phyloP scores from a whole-genome alignment of 2,888 invertebrate species.

The Pachydiplax longipennis region DNA sequence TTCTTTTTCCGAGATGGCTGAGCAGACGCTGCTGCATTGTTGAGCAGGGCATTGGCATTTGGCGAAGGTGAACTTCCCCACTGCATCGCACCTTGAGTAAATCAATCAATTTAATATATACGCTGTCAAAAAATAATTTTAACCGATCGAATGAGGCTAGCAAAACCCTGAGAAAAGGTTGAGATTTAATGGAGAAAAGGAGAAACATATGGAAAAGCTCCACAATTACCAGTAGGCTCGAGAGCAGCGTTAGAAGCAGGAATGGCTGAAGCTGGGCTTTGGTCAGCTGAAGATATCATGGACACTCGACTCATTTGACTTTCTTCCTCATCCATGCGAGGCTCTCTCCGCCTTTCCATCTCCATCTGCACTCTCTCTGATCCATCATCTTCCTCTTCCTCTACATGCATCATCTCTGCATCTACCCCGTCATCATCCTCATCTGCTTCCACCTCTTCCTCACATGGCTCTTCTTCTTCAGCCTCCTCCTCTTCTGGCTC shows the following conservation, averaged over 20 bases:
- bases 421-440: slow-evolving; percentile 58
- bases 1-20: slow-evolving; percentile 67
- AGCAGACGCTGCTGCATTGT: slow-evolving; percentile 2
- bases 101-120: neutral
- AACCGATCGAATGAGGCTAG: too few species aligned
- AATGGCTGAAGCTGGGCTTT: slow-evolving; percentile 23
- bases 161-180: too few species aligned
- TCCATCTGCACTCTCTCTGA: neutral
- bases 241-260: slow-evolving; percentile 20
- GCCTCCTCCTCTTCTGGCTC: slow-evolving; percentile 57
- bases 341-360: slow-evolving; percentile 22
- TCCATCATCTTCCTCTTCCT: slow-evolving; percentile 57
- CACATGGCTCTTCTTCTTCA: slow-evolving; percentile 65
- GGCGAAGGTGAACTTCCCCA: slow-evolving; percentile 27
- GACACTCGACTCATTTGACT: slow-evolving; percentile 42
- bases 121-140: too few species aligned
- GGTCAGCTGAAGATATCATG: slow-evolving; percentile 21
- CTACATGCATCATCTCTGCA: slow-evolving; percentile 53
- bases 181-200: too few species aligned
- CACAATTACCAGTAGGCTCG: neutral
- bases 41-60: neutral
- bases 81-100: neutral
- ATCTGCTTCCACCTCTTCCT: slow-evolving; percentile 58
- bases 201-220: neutral
- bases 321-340: slow-evolving; percentile 22